phyloP scores from a whole-genome alignment of 2,113 vertebrate species.

The Poicephalus gulielmi region DNA sequence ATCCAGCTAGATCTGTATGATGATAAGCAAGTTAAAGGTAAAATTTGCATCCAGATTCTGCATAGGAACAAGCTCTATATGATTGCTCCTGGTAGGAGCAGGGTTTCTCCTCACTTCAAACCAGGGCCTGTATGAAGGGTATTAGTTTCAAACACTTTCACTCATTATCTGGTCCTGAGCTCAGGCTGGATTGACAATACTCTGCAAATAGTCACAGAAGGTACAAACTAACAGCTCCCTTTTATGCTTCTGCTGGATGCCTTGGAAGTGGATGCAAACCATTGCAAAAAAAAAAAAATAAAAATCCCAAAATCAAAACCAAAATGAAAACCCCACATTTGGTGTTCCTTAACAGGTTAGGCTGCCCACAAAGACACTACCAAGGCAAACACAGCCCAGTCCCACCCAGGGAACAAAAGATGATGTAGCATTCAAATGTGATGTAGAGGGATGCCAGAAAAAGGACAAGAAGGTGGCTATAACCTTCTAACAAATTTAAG shows the following conservation, averaged over 20 bases:
- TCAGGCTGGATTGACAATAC: background rate
- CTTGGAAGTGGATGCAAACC: background rate
- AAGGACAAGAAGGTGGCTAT: background rate
- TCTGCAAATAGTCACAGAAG: background rate
- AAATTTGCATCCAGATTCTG: background rate
- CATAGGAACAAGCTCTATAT: background rate
- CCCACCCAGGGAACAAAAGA: background rate
- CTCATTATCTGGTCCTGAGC: background rate
- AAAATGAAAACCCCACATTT: background rate
- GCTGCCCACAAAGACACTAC: background rate
- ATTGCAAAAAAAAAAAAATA: background rate
- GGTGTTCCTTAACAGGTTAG: background rate
- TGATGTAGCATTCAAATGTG: background rate
- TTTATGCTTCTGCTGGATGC: background rate
- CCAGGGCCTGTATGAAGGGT: background rate
- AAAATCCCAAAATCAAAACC: background rate
- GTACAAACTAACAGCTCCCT: background rate
- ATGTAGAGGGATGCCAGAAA: background rate
- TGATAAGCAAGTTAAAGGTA: background rate
- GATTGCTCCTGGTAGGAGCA: background rate
- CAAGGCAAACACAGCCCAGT: background rate
- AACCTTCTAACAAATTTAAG: background rate
- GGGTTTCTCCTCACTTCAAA: background rate
- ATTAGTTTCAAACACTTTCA: background rate
- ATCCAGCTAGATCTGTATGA: background rate